Evolutionary conservation across 2,888 invertebrate species (phyloP), one percentile per base, ranked within the genome.

Genomic region (Charanyca ferruginea): DNA sequence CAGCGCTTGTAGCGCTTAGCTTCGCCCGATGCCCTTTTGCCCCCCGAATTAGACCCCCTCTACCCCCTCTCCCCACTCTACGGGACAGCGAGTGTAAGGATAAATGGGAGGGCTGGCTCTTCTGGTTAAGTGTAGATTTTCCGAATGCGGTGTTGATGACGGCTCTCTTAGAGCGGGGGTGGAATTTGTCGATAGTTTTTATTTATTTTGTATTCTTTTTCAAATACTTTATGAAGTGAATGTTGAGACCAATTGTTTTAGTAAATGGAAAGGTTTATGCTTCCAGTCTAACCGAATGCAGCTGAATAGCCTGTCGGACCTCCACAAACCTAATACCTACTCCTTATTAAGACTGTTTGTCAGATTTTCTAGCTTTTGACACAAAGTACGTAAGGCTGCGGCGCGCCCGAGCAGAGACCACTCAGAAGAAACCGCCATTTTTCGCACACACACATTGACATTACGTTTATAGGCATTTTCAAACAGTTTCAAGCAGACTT

Each of bases 81-180:
- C 93, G 91, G 92, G 91, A 93, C 94, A 93, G 89, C 91, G 87
- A 94, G 94, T 94, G 94, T 94, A 94, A 94, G 95, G 95, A 95
- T 95, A 95, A 95, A 95, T 95, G 95, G 95, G 94, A 94, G 95
- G 95, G 95, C 94, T 94, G 95, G 94, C 93, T 94, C 94, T 94
- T 92, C 94, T 95, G 95, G 95, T 94, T 95, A 95, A 95, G 95
- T 95, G 95, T 95, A 95, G 95, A 95, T 95, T 95, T 95, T 95
- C 95, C 94, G 94, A 95, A 95, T 95, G 95, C 95, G 95, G 95
- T 95, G 95, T 95, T 95, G 95, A 95, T 95, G 95, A 95, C 91
- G 94, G 93, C 90, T 87, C 80, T 48, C 48, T 13, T 89, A 89
- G 88, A 72, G 91, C 16, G 85, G 86, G 86, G 73, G 41, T 32